Evolutionary conservation across 2,797 vertebrate species (phyloP), one percentile per base, ranked within the genome.

Genomic region (Sebastes cheni): DNA sequence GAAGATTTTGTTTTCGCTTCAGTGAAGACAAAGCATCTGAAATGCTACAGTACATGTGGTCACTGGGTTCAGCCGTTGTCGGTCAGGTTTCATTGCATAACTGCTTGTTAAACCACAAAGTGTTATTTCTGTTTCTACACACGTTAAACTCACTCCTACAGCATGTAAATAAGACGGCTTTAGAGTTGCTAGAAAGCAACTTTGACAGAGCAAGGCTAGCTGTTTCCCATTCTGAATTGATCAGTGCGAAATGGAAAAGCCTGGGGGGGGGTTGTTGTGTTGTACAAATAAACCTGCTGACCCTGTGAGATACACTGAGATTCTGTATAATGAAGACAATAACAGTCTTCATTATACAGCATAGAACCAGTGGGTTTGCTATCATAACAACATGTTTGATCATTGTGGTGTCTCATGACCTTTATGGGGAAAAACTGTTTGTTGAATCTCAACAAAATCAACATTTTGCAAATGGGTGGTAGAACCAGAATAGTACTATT

Each of bases 161-260:
- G 8, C 62, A 67, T 42, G 39, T 67, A 50, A 59, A 72, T 34
- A 50, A 59, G 29, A 52, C 29, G 1, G 6, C 7, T 52, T 59
- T 22, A 13, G 3, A 39, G 11, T 29, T 3, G 3, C 1, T 39
- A 4, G 7, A 54, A 27, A 30, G 13, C 55, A 67, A 36, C 56
- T 30, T 29, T 73, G 71, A 60, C 7, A 68, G 16, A 55, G 20
- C 10, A 23, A 62, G n/a, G 30, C 55, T 59, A 8, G 27, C 12
- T 55, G 42, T 61, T 61, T 39, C 42, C 42, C 5, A 8, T 27
- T 80, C 58, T n/a, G 32, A 34, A 62, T 32, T 34, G 42, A 75
- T 74, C 71, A 23, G 8, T 74, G 42, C 20, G 56, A 68, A 74
- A 80, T 55, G 56, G 30, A 54, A 67, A 67, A 50, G 55, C 55